phyloP scores from a whole-genome alignment of 2,797 vertebrate species.

The Botia almorhae region DNA sequence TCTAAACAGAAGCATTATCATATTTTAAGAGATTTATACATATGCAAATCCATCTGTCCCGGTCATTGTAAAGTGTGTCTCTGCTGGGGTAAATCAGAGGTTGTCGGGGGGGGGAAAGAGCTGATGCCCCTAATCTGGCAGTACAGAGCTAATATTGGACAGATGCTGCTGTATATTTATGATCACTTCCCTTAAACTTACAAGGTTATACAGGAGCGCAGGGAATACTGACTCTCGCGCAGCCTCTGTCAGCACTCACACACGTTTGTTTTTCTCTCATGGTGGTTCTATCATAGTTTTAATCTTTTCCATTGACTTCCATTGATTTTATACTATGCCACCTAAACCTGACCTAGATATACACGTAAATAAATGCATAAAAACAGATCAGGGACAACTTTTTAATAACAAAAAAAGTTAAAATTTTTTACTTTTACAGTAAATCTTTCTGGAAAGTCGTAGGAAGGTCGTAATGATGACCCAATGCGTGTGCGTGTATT shows the following conservation, averaged over 20 bases:
- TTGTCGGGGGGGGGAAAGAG: slow-evolving; percentile 40
- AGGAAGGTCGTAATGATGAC: too few species aligned
- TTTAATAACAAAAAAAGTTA: too few species aligned
- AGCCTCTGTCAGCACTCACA: slow-evolving; percentile 18
- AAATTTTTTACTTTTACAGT: too few species aligned
- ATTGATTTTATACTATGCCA: not conserved
- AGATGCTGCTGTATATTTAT: slow-evolving; percentile 68
- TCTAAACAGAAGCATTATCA: slow-evolving; percentile 48
- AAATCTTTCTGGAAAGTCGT: too few species aligned
- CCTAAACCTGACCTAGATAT: not conserved
- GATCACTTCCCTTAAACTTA: slow-evolving; percentile 42
- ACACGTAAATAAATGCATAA: not conserved
- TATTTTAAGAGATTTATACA: slow-evolving; percentile 60
- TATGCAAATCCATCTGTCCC: slow-evolving; percentile 67
- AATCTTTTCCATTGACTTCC: not conserved
- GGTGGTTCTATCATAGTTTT: too few species aligned
- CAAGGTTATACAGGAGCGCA: slow-evolving; percentile 28
- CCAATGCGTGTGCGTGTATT: too few species aligned
- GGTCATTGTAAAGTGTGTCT: slow-evolving; percentile 43
- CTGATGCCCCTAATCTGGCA: slow-evolving; percentile 35
- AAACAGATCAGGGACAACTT: not conserved
- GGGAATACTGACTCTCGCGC: not conserved
- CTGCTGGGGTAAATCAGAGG: slow-evolving; percentile 52
- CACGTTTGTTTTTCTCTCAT: not conserved
- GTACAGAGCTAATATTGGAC: slow-evolving; percentile 49